Percentiles rank a stretch among this genome's conserved stretches.
Conservation (phyloP, 2,797 vertebrate species). For the Lagocephalus sceleratus region DNA sequence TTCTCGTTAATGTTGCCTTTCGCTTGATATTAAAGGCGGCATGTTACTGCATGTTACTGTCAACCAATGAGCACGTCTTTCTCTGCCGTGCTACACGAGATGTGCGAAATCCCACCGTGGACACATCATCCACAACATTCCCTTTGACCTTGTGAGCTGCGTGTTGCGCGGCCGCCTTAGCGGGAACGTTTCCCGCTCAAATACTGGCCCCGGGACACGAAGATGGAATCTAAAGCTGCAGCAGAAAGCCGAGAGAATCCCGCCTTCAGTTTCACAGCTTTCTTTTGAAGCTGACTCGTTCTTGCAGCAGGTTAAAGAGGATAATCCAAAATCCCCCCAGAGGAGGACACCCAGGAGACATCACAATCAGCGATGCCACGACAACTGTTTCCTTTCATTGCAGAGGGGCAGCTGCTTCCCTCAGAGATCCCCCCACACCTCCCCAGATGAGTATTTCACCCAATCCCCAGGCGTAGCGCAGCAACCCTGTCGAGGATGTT, state of each 20-base stretch:
- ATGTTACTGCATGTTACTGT: conserved; percentile 16
- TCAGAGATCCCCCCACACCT: too few species aligned
- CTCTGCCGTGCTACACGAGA: background rate
- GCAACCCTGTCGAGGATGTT: background rate
- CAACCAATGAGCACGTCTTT: background rate
- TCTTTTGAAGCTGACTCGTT: background rate
- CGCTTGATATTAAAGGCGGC: conserved; percentile 24
- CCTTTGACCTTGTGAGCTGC: too few species aligned
- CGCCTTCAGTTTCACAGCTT: background rate
- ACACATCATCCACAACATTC: conserved; percentile 4
- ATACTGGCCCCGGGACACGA: too few species aligned
- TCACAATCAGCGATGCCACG: background rate
- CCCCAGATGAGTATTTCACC: background rate
- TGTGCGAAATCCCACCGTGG: background rate
- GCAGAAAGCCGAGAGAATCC: background rate
- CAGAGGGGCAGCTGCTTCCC: too few species aligned
- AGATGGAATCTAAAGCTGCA: too few species aligned
- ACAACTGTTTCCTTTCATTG: background rate
- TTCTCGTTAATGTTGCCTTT: conserved; percentile 12
- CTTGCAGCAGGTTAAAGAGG: background rate
- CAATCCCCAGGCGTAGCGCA: background rate
- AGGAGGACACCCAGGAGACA: background rate
- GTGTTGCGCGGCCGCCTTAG: too few species aligned
- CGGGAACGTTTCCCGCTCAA: too few species aligned
- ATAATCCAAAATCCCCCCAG: background rate